Conservation (phyloP, 2,888 invertebrate genomes). For the Tenthredo distinguenda region DNA sequence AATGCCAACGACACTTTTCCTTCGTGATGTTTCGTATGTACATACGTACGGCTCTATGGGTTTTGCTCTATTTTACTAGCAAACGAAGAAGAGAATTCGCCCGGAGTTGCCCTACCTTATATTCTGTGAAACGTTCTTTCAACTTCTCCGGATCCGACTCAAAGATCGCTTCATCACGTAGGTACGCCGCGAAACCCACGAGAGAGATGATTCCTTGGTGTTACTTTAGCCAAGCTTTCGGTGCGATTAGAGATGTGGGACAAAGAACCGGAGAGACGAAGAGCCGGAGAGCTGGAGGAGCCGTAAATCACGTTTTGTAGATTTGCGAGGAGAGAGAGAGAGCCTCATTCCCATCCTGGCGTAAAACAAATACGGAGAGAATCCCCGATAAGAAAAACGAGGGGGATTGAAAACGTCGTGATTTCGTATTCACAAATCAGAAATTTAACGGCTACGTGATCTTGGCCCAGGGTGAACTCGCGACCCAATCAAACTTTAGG, state of each 20-base stretch:
- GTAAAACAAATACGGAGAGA: constrained; percentile 39
- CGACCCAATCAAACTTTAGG: constrained; percentile 67
- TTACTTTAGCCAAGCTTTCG: background rate
- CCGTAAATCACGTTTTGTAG: constrained; percentile 49
- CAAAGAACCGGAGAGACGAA: constrained; percentile 16
- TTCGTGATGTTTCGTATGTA: background rate
- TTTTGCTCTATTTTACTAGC: constrained; percentile 13
- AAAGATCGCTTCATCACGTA: background rate
- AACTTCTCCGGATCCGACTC: background rate
- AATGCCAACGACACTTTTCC: constrained; percentile 26
- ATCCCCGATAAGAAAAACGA: constrained; percentile 47
- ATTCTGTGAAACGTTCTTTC: background rate
- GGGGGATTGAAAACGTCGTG: constrained; percentile 51
- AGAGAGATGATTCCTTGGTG: background rate
- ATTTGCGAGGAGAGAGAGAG: background rate
- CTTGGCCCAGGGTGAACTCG: constrained; percentile 44
- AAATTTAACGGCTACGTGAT: constrained; percentile 59
- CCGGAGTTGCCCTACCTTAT: background rate
- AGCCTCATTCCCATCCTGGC: constrained; percentile 32
- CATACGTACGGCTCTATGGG: background rate
- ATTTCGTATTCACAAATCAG: constrained; percentile 59
- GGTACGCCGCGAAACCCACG: background rate
- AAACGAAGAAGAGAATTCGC: background rate
- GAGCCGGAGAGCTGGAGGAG: background rate
- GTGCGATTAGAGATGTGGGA: constrained; percentile 17